Base-by-base conservation (phyloP, 2,113 vertebrate species). In the Gorilla gorilla region DNA sequence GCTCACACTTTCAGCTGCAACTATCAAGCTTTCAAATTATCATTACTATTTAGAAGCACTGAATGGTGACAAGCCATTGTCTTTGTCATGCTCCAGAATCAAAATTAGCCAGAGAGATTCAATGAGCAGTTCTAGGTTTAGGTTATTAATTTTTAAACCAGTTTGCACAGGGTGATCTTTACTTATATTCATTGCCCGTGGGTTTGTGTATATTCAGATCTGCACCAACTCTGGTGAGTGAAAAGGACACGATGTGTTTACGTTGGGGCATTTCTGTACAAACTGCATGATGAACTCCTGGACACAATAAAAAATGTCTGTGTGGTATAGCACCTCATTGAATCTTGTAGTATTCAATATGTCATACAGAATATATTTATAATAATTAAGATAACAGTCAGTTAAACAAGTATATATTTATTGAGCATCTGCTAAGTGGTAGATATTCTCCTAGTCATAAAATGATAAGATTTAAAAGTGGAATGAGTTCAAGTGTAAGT, bases 101-200 rank as follows among this genome's bases (percentile, higher is more conserved):
- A 93, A 55, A 90, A 92, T 85, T 75, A 95, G 18, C 57, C 90
- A 98, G 92, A 48, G 94, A 70, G 80, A 92, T 85, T 84, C 90
- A 40, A 6, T n/a, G 70, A 84, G 16, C 70, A 94, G 52, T 90
- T 92, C 83, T 93, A 92, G 92, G 92, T 88, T 93, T 96, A 96
- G 90, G 35, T 30, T 94, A 72, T 96, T 97, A 89, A 96, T 92
- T 97, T 96, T 97, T 81, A 96, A 95, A 88, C 78, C 25, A 8
- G 20, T 92, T 94, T 81, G 84, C 90, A 97, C 79, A 96, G 59
- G 75, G 61, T 73, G 76, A 85, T 90, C 72, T 94, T 68, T 88
- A 83, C 83, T 97, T 96, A 43, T 59, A 4, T 80, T 88, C 64
- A 81, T 90, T 93, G 64, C 22, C 38, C 52, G 88, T 16, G 35